Conservation (phyloP, 2,888 invertebrate species). For the Eulithis testata region DNA sequence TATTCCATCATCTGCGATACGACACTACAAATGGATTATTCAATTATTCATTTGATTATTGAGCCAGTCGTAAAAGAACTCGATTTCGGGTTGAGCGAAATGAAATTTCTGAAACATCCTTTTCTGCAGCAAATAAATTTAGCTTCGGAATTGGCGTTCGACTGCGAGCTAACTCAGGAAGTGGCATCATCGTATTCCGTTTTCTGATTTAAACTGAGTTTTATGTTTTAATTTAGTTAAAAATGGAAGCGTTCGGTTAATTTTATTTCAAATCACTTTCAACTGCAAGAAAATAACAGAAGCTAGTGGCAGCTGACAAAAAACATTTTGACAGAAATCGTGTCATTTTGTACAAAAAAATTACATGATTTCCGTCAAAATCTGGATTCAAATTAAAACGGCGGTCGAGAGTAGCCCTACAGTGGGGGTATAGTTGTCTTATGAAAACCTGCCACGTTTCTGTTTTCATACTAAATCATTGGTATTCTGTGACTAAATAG, state of each 20-base stretch:
- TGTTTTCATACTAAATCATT: too few species aligned
- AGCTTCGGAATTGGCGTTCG: slow-evolving; percentile 52
- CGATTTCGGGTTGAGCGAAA: slow-evolving; percentile 73
- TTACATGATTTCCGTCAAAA: too few species aligned
- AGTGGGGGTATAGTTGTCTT: too few species aligned
- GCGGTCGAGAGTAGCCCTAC: too few species aligned
- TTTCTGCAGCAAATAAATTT: slow-evolving; percentile 70
- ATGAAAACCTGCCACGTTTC: too few species aligned
- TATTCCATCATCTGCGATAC: background rate
- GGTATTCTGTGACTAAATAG: too few species aligned
- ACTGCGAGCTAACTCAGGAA: slow-evolving; percentile 43
- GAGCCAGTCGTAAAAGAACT: slow-evolving; percentile 74
- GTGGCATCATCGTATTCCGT: slow-evolving; percentile 25
- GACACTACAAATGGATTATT: slow-evolving; percentile 71
- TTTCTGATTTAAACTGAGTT: slow-evolving; percentile 22
- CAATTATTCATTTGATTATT: slow-evolving; percentile 81
- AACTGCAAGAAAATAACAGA: too few species aligned
- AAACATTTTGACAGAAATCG: too few species aligned
- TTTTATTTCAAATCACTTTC: too few species aligned
- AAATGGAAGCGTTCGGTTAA: background rate
- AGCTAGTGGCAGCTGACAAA: too few species aligned
- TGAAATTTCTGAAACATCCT: slow-evolving; percentile 70
- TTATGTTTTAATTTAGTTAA: slow-evolving; percentile 7
- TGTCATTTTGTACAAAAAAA: too few species aligned
- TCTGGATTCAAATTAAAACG: too few species aligned